Percentiles rank a stretch among this genome's conserved stretches.
Evolutionary conservation across 1,140 invertebrate species (phyloP).

Genomic region (Anadara kagoshimensis): DNA sequence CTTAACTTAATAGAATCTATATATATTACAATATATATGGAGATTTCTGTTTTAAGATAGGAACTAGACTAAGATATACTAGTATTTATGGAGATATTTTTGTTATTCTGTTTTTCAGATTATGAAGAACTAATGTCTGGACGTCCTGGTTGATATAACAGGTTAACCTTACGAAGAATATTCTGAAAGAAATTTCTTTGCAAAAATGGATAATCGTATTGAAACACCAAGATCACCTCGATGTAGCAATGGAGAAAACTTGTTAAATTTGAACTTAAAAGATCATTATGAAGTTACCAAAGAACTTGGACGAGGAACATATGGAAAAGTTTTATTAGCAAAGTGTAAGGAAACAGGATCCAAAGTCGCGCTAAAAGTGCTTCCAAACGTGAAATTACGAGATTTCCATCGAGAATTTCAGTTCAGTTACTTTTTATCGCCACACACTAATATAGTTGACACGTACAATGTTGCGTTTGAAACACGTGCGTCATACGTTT

Average conservation of each 20-base stretch:
- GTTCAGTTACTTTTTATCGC: conserved; percentile 90
- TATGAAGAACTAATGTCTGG: too few species aligned
- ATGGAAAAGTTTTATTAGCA: conserved; percentile 70
- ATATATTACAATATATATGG: too few species aligned
- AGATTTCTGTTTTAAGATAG: too few species aligned
- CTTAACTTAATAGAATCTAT: too few species aligned
- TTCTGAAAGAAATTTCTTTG: too few species aligned
- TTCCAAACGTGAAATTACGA: conserved; percentile 75
- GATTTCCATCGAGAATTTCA: conserved; percentile 95
- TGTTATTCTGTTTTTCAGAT: too few species aligned
- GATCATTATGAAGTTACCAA: conserved; percentile 68
- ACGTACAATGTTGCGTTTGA: conserved; percentile 75
- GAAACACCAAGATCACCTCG: conserved; percentile 61
- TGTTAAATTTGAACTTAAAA: conserved; percentile 61
- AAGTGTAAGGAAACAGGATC: conserved; percentile 64
- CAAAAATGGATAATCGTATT: background rate
- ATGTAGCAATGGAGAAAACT: conserved; percentile 64
- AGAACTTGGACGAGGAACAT: conserved; percentile 70
- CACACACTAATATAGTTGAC: conserved; percentile 81
- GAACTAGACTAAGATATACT: too few species aligned
- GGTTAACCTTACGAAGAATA: too few species aligned
- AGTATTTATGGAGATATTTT: too few species aligned
- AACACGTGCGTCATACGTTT: conserved; percentile 66
- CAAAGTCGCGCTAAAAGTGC: conserved; percentile 73
- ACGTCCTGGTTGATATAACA: too few species aligned